These are phyloP conservation scores for Potorous gilbertii DNA, from an alignment of 2,797 vertebrate species.

Conservation along the genomic window DNA sequence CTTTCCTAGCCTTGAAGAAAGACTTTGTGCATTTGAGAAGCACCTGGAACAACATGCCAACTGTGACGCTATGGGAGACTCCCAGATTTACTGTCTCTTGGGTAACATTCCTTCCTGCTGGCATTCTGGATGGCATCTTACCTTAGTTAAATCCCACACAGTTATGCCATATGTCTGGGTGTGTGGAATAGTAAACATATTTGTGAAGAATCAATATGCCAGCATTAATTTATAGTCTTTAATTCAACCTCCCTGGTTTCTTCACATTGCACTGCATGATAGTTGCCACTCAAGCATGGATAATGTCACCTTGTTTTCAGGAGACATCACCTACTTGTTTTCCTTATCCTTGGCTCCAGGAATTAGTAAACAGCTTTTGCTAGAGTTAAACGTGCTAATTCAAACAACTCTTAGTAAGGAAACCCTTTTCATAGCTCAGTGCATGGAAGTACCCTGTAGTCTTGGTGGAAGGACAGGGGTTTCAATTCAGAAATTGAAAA, in stretches of 20 bases:
- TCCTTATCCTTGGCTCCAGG: background rate
- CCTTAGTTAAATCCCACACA: slow-evolving; percentile 10
- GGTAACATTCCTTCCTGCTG: slow-evolving; percentile 28
- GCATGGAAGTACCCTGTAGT: background rate
- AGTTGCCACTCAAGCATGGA: background rate
- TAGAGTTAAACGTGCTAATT: background rate
- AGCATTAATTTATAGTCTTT: slow-evolving; percentile 50
- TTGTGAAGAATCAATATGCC: slow-evolving; percentile 53
- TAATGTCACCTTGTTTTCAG: slow-evolving; percentile 40
- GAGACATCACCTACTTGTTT: slow-evolving; percentile 9
- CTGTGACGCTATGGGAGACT: slow-evolving; percentile 2
- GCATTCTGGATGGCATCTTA: slow-evolving; percentile 16
- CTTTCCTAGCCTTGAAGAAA: slow-evolving; percentile 37
- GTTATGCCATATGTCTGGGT: slow-evolving; percentile 38
- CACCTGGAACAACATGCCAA: background rate
- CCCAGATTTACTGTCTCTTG: background rate
- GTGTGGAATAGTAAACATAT: slow-evolving; percentile 45
- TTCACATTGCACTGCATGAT: slow-evolving; percentile 3
- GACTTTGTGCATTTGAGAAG: background rate
- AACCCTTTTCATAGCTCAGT: background rate
- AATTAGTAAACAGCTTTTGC: background rate
- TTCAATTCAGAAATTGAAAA: background rate
- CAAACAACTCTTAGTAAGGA: background rate
- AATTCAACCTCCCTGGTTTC: background rate
- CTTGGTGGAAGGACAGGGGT: background rate